Percentiles rank a stretch among this genome's conserved stretches.
Evolutionary conservation across 2,797 vertebrate species (phyloP).

Genomic region (Melanitta fusca): DNA sequence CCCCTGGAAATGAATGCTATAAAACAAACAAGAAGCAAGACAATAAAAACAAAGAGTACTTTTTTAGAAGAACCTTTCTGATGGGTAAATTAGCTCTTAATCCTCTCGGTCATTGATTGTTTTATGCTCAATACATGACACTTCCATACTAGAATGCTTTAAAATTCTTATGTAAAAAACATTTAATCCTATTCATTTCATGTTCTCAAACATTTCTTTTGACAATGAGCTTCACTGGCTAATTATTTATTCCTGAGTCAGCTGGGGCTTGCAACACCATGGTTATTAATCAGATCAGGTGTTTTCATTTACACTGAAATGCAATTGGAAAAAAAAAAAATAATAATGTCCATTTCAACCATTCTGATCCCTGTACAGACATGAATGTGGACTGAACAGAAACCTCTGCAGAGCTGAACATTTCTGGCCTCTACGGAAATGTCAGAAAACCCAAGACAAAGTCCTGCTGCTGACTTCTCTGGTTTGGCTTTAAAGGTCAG

Average conservation of each 20-base stretch:
- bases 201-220: constrained; percentile 32
- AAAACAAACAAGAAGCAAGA: not conserved
- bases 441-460: not conserved
- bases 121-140: not conserved
- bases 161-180: constrained; percentile 10
- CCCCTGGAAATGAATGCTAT: not conserved
- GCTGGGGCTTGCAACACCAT: not conserved
- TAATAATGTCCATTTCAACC: not conserved
- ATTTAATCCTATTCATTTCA: constrained; percentile 2
- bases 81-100: not conserved
- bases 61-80: not conserved
- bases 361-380: not conserved
- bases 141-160: not conserved
- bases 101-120: not conserved
- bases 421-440: not conserved
- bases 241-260: constrained; percentile 36
- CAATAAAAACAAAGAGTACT: not conserved
- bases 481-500: not conserved
- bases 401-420: not conserved
- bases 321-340: not conserved
- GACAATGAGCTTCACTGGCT: constrained; percentile 35
- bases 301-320: constrained; percentile 6
- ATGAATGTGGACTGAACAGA: not conserved
- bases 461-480: not conserved
- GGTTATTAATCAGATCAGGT: constrained; percentile 11